phyloP scores from a whole-genome alignment of 2,888 invertebrate species.

The Cistogaster globosa region DNA sequence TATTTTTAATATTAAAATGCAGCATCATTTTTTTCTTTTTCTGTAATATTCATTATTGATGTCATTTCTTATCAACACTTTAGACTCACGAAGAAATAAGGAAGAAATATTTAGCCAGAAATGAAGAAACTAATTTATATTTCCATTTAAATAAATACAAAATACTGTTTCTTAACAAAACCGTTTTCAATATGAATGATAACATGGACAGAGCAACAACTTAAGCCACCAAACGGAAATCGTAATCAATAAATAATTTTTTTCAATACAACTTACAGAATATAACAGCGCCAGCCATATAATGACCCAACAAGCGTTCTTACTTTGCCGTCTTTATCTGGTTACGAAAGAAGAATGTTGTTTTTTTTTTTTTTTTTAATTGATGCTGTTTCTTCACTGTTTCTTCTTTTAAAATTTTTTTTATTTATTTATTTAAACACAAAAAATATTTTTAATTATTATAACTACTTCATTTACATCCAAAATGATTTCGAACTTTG shows the following conservation, averaged over 20 bases:
- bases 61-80: slow-evolving; percentile 65
- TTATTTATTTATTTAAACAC: not conserved
- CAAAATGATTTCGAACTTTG: slow-evolving; percentile 47
- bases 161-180: slow-evolving; percentile 47
- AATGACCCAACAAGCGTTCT: not conserved
- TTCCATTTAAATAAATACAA: slow-evolving; percentile 64
- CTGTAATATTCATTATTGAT: slow-evolving; percentile 57
- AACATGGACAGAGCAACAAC: not conserved
- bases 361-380: not conserved
- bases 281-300: not conserved
- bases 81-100: not conserved
- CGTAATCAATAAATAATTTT: slow-evolving; percentile 59
- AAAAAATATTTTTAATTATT: slow-evolving; percentile 31
- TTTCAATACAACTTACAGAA: not conserved
- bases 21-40: slow-evolving; percentile 27
- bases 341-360: slow-evolving; percentile 4
- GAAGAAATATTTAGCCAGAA: slow-evolving; percentile 11
- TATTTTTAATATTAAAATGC: slow-evolving; percentile 51
- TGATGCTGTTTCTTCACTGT: not conserved
- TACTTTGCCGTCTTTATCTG: not conserved
- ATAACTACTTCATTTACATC: slow-evolving; percentile 55
- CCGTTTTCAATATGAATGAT: slow-evolving; percentile 48
- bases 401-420: not conserved
- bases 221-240: slow-evolving; percentile 56
- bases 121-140: slow-evolving; percentile 59